Percentiles rank a stretch among this genome's conserved stretches.
phyloP scores from a whole-genome alignment of 2,797 vertebrate species.

The Falco columbarius region DNA sequence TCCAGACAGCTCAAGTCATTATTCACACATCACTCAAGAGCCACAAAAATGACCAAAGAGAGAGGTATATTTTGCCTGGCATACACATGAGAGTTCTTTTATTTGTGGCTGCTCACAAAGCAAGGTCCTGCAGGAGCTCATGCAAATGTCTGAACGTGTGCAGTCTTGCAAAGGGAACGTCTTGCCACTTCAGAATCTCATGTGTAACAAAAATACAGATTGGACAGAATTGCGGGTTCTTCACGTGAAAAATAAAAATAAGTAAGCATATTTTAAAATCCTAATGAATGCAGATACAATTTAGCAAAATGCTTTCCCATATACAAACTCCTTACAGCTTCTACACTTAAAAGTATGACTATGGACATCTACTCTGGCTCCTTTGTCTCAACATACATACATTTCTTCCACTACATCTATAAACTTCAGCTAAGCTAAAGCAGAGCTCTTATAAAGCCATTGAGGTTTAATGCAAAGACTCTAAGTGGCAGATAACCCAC shows the following conservation, averaged over 20 bases:
- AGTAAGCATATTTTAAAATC: background rate
- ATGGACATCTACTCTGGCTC: background rate
- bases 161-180: background rate
- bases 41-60: background rate
- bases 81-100: background rate
- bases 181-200: background rate
- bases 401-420: background rate
- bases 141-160: accelerated
- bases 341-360: background rate
- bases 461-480: background rate
- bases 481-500: background rate
- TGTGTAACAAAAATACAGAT: background rate
- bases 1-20: background rate
- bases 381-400: background rate
- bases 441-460: background rate
- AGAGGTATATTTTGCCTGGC: background rate
- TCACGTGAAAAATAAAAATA: background rate
- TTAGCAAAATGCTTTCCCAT: background rate
- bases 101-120: background rate
- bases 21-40: background rate
- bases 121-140: background rate
- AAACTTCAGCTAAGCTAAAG: background rate
- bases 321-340: background rate
- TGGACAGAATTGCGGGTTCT: background rate
- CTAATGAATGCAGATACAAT: background rate